These are phyloP conservation scores for Podargus strigoides DNA, from an alignment of 2,797 vertebrate genomes.

Conservation along the genomic window DNA sequence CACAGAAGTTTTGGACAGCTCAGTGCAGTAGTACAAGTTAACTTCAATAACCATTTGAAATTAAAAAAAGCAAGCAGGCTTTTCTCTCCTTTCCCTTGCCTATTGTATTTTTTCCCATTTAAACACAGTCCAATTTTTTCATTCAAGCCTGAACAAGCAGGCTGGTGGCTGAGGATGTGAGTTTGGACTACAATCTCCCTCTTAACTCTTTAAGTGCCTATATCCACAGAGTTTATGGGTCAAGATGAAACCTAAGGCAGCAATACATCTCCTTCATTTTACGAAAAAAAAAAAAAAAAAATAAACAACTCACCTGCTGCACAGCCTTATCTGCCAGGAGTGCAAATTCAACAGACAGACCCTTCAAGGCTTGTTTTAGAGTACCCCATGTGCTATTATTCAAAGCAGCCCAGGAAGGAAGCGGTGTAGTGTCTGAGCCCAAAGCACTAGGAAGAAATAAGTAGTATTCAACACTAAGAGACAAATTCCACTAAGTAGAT, in stretches of 20 bases:
- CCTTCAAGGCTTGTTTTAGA: constrained; percentile 89
- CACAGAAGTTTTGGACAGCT: neutral
- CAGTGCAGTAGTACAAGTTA: neutral
- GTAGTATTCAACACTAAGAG: neutral
- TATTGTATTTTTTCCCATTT: neutral
- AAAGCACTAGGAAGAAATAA: constrained; percentile 76
- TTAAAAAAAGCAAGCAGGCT: neutral
- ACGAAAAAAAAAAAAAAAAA: neutral
- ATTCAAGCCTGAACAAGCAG: neutral
- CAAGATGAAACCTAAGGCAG: neutral
- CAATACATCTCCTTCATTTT: neutral
- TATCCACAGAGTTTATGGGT: neutral
- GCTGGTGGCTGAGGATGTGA: neutral
- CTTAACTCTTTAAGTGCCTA: neutral
- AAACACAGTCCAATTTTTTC: neutral
- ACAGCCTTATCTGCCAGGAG: constrained; percentile 91
- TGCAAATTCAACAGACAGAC: constrained; percentile 91
- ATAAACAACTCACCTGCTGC: constrained; percentile 82
- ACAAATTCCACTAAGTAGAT: neutral
- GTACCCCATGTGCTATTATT: constrained; percentile 85
- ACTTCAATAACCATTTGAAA: neutral
- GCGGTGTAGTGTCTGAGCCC: constrained; percentile 86
- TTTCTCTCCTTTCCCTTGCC: neutral
- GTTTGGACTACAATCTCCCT: neutral
- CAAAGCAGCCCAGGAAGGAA: constrained; percentile 85